Base-by-base conservation (phyloP, 1,140 invertebrate species). In the Saxidomus purpurata region DNA sequence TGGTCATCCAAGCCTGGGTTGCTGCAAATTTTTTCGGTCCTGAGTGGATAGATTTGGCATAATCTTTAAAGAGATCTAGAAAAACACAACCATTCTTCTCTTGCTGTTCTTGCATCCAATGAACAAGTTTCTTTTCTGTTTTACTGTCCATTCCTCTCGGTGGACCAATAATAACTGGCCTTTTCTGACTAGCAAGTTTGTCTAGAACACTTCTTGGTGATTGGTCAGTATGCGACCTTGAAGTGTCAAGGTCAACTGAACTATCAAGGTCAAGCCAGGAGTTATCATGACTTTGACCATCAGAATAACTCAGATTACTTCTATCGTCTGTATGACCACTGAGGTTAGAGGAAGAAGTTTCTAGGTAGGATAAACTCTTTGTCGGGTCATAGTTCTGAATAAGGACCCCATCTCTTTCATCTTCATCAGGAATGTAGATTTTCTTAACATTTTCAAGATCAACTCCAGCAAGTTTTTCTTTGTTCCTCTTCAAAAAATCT, bases 381-480 rank as follows among this genome's bases (percentile, higher is more conserved):
- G 59, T 31, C 0, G 76, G 86, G 47, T 88, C 86, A 71, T 79
- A 79, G 55, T 88, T 74, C 28, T 67, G 49, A 47, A 88, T 79
- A 11, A 88, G 55, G 9, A 88, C 86, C 22, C 76, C 86, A 71
- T 88, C 86, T 81, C 43, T 63, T 31, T 88, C 52, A 69, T 88
- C 76, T 19, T 81, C 86, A 71, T 88, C 86, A 43, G 86, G 86
- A 71, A 88, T 88, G 86, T 79, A 88, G 4, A 88, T 17, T 47
- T 88, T 88, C 49, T 88, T 88, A 40, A 88, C 86, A 88, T 88
- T 88, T 81, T 88, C 86, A 34, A 88, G 61, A 47, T 88, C 86
- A 34, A 88, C 86, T 69, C 63, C 86, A 4, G 31, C 74, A 31
- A 88, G 63, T 19, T 81, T 43, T 22, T 63, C 52, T 38, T 71